Evolutionary conservation across 2,888 invertebrate genomes (phyloP).

Genomic region (Meganola albula): DNA sequence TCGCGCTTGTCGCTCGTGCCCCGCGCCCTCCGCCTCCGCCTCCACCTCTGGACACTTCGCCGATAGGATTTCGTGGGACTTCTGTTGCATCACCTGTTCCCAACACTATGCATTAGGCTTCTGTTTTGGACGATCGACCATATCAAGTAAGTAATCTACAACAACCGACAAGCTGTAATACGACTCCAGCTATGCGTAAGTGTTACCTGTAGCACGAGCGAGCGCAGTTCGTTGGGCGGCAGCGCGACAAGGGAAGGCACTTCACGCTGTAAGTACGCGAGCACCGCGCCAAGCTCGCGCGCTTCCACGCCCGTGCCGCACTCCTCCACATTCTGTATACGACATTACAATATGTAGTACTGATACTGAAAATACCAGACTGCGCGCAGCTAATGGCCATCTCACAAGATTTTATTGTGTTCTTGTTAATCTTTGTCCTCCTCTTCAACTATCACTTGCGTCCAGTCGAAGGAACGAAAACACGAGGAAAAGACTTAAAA

Average conservation of each 20-base stretch:
- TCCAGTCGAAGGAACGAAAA: no score
- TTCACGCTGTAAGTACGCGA: slow-evolving; percentile 79
- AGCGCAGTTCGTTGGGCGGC: slow-evolving; percentile 70
- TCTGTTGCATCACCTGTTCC: slow-evolving; percentile 71
- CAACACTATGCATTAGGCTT: no score
- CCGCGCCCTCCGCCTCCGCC: slow-evolving; percentile 29
- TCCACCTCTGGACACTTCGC: slow-evolving; percentile 48
- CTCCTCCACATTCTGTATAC: slow-evolving; percentile 8
- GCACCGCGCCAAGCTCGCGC: slow-evolving; percentile 76
- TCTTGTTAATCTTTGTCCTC: no score
- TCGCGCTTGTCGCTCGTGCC: slow-evolving; percentile 59
- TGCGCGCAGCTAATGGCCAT: not conserved
- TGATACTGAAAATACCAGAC: not conserved
- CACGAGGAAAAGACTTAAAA: no score
- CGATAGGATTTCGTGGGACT: slow-evolving; percentile 69
- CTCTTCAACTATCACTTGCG: no score
- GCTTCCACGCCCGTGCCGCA: slow-evolving; percentile 47
- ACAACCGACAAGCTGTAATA: no score
- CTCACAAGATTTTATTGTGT: no score
- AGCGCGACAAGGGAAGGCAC: slow-evolving; percentile 72
- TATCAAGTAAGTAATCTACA: no score
- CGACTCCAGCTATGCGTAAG: no score
- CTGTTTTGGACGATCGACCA: no score
- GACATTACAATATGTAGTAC: not conserved
- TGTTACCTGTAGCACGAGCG: slow-evolving; percentile 66